Base-by-base conservation (phyloP, 2,113 vertebrate genomes). In the Spermophilus dauricus region DNA sequence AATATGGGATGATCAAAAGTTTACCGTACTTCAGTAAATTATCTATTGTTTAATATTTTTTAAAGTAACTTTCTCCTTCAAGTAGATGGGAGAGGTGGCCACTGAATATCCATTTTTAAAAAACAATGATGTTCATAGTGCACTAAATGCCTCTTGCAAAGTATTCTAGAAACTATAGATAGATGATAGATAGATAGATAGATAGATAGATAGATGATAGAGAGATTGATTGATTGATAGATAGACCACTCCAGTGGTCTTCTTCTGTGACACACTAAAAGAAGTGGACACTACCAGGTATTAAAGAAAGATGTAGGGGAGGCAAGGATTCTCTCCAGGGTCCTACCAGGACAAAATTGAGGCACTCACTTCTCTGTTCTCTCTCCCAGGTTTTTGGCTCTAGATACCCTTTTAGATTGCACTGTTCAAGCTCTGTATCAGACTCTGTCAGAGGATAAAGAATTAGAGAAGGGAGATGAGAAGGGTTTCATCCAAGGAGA, bases 41-140 rank as follows among this genome's bases (percentile, higher is more conserved):
- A 61, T 39, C 16, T 83, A 12, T 22, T 34, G 1, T 70, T 91
- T 34, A 61, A 9, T 67, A 58, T 73, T 28, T 82, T 80, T 9
- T 58, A 69, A 80, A 89, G 30, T 70, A 91, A 69, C 20, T 42
- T 12, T 69, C 48, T 73, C 92, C 39, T 86, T 95, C 81, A 77
- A 81, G 61, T 58, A 80, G 89, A 77, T 86, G 11, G 13, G 18
- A 2, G 28, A 61, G 17, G 8, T 39, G 45, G 69, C 28, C n/a
- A 51, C 12, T 53, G 88, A 93, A 61, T 88, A 61, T 8, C 26
- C 5, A 56, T 58, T 85, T 97, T 24, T 0, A 48, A 28, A 72
- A 77, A 92, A 51, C 24, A 76, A 86, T 17, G 4, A 51, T 6
- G 11, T 56, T 86, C n/a, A 84, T 78, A 77, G 56, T 84, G n/a